phyloP scores from a whole-genome alignment of 1,140 invertebrate species.

The Lineus longissimus region DNA sequence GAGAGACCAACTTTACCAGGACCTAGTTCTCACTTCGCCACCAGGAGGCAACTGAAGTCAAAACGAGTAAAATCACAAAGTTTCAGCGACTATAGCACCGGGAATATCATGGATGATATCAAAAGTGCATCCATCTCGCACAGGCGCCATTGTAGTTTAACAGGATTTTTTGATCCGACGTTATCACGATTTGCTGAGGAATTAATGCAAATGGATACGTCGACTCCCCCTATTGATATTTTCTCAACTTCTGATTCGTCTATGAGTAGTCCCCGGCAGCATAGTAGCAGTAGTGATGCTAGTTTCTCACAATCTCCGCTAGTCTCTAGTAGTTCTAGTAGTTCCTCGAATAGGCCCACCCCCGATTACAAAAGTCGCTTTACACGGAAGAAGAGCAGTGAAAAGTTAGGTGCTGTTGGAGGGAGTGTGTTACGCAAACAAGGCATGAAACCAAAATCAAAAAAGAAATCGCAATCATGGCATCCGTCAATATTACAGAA shows the following conservation, averaged over 20 bases:
- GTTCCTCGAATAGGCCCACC: too few relatives aligned
- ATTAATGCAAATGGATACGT: constrained; percentile 34
- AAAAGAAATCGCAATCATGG: too few relatives aligned
- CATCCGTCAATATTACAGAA: too few relatives aligned
- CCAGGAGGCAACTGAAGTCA: not conserved
- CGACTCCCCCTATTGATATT: constrained; percentile 27
- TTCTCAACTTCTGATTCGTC: constrained; percentile 9
- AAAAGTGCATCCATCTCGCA: not conserved
- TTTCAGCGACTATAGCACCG: not conserved
- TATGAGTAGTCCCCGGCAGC: constrained; percentile 26
- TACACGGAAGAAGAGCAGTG: too few relatives aligned
- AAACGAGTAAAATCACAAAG: constrained; percentile 1
- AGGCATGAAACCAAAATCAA: too few relatives aligned
- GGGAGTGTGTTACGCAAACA: too few relatives aligned
- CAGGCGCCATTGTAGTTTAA: constrained; percentile 20
- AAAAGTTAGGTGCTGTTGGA: too few relatives aligned
- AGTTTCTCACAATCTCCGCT: too few relatives aligned
- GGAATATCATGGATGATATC: not conserved
- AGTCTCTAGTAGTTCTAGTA: too few relatives aligned
- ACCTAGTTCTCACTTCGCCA: too few relatives aligned
- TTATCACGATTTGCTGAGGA: constrained; percentile 40
- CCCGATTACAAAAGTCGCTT: too few relatives aligned
- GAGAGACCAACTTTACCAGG: too few relatives aligned
- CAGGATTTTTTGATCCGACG: constrained; percentile 34
- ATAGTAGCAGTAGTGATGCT: constrained; percentile 23